A percentile compares a stretch with the other conserved stretches of the same genome.
These are phyloP conservation scores for Gandaritis pyraliata DNA, from an alignment of 2,888 invertebrate species.

Conservation along the genomic window DNA sequence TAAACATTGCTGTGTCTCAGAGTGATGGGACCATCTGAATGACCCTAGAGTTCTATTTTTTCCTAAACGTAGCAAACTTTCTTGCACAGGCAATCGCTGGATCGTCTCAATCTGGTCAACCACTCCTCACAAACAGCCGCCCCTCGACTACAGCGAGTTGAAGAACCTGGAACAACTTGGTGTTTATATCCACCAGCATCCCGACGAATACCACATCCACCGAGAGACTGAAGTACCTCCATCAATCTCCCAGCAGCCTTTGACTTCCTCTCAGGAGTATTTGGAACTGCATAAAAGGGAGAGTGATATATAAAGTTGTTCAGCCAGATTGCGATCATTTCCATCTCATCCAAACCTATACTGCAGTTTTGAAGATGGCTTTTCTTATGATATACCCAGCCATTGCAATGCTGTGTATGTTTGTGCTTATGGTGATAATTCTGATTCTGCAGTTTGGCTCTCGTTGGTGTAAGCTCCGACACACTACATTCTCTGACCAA, in stretches of 20 bases:
- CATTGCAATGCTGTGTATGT: constrained; percentile 88
- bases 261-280: constrained; percentile 79
- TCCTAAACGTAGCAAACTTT: no score
- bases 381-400: constrained; percentile 92
- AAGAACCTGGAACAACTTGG: constrained; percentile 74
- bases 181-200: constrained; percentile 63
- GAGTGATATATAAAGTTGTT: constrained; percentile 89
- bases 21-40: no score
- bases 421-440: constrained; percentile 90
- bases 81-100: constrained; percentile 90
- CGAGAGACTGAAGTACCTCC: constrained; percentile 58
- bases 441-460: constrained; percentile 90
- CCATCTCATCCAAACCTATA: no score
- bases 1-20: no score
- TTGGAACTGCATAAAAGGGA: constrained; percentile 90
- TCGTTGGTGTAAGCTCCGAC: constrained; percentile 88
- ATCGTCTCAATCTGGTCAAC: constrained; percentile 93
- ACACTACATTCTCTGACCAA: constrained; percentile 86
- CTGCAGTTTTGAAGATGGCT: constrained; percentile 88
- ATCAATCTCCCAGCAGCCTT: constrained; percentile 69
- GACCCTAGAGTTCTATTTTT: no score
- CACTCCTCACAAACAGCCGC: constrained; percentile 92
- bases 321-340: background rate
- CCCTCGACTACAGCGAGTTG: constrained; percentile 91
- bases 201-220: constrained; percentile 60